Evolutionary conservation across 1,140 invertebrate species (phyloP).

Genomic region (Leptinotarsa undecemlineata): DNA sequence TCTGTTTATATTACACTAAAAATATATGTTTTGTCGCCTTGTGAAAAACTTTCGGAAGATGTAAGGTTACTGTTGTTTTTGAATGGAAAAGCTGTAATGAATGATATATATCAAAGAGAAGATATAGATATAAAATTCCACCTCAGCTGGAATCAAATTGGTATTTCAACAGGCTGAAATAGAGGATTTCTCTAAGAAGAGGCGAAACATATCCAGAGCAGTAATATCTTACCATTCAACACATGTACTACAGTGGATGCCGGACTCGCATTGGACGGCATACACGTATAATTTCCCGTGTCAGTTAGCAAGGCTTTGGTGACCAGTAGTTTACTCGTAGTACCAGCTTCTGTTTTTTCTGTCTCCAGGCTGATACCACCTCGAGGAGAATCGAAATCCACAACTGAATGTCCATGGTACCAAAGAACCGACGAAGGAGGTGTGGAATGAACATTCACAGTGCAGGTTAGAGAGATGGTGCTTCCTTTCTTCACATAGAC

Average conservation of each 20-base stretch:
- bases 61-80: too few species aligned
- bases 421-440: conserved; percentile 76
- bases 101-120: too few species aligned
- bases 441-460: conserved; percentile 84
- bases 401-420: conserved; percentile 79
- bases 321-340: conserved; percentile 85
- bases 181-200: too few species aligned
- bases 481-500: conserved; percentile 89
- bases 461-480: conserved; percentile 86
- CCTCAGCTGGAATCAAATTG: too few species aligned
- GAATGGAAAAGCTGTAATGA: too few species aligned
- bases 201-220: too few species aligned
- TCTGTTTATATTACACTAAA: too few species aligned
- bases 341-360: conserved; percentile 85
- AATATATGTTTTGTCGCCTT: too few species aligned
- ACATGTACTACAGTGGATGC: conserved; percentile 87
- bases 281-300: conserved; percentile 88
- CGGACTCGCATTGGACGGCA: conserved; percentile 84
- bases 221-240: conserved; percentile 74
- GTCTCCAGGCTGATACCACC: conserved; percentile 88
- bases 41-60: too few species aligned
- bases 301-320: conserved; percentile 83
- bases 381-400: conserved; percentile 84
- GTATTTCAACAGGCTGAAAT: too few species aligned
- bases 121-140: too few species aligned